A percentile compares a stretch with the other conserved stretches of the same genome.
phyloP scores from a whole-genome alignment of 2,113 vertebrate species.

The Alligator sinensis region DNA sequence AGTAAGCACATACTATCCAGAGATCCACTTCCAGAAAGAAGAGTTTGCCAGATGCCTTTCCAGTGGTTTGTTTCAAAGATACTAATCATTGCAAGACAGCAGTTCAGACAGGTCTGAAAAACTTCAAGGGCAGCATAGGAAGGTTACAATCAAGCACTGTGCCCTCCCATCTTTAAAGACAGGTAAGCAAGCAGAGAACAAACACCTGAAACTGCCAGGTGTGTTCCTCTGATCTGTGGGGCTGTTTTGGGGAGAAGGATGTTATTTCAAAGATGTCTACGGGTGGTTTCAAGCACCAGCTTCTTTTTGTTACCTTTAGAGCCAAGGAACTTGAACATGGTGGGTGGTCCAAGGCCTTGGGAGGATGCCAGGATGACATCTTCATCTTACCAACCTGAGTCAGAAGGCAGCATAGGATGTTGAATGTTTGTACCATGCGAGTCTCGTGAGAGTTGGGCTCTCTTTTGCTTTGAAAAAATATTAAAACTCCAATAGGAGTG shows the following conservation, averaged over 20 bases:
- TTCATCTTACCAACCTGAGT: background rate
- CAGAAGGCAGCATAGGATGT: background rate
- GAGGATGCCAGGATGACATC: background rate
- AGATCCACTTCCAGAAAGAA: slow-evolving; percentile 14
- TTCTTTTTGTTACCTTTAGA: background rate
- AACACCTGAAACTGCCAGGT: background rate
- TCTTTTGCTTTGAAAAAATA: background rate
- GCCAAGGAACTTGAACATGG: background rate
- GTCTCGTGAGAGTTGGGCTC: background rate
- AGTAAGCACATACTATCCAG: slow-evolving; percentile 7
- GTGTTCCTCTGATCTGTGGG: background rate
- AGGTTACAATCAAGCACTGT: background rate
- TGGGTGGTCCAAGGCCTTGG: background rate
- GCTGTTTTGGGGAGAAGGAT: accelerated
- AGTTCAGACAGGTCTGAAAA: background rate
- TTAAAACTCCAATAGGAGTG: background rate
- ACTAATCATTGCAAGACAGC: accelerated
- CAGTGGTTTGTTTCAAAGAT: accelerated
- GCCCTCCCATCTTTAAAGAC: background rate
- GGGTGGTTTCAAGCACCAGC: background rate
- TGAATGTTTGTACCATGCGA: background rate
- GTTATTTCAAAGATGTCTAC: accelerated
- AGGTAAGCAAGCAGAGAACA: background rate
- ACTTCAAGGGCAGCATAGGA: background rate
- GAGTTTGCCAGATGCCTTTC: background rate